Evolutionary conservation across 2,888 invertebrate species (phyloP).

Genomic region (Coremacera marginata): DNA sequence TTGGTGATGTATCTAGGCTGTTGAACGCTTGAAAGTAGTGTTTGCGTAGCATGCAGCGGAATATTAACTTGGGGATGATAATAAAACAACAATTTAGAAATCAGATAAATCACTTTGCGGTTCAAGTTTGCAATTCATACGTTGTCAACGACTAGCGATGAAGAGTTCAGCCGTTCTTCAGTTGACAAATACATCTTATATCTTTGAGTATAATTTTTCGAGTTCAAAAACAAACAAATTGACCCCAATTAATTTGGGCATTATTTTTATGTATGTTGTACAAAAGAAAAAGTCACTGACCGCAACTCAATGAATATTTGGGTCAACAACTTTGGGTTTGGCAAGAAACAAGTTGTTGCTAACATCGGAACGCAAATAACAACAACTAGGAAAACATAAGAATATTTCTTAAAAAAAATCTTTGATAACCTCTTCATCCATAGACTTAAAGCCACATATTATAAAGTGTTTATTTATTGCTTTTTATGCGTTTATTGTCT

Average conservation of each 20-base stretch:
- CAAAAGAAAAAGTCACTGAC: background rate
- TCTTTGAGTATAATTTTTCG: background rate
- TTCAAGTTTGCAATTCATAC: conserved; percentile 20
- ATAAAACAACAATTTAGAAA: background rate
- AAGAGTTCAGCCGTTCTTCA: background rate
- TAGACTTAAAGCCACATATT: too few relatives aligned
- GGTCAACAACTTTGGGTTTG: conserved; percentile 12
- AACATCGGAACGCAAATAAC: background rate
- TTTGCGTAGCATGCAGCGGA: background rate
- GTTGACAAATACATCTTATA: too few relatives aligned
- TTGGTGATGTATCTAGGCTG: background rate
- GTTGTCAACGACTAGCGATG: background rate
- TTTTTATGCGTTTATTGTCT: too few relatives aligned
- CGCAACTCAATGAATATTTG: background rate
- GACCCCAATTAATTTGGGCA: background rate
- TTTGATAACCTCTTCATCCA: background rate
- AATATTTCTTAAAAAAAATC: background rate
- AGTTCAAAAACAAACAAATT: background rate
- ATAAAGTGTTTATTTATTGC: too few relatives aligned
- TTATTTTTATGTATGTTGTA: background rate
- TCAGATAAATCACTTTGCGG: conserved; percentile 25
- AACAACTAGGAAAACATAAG: background rate
- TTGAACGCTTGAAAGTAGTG: background rate
- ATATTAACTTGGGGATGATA: background rate
- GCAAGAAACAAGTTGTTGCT: background rate